phyloP scores from a whole-genome alignment of 2,888 invertebrate genomes.

The Drosophila melanosoma region DNA sequence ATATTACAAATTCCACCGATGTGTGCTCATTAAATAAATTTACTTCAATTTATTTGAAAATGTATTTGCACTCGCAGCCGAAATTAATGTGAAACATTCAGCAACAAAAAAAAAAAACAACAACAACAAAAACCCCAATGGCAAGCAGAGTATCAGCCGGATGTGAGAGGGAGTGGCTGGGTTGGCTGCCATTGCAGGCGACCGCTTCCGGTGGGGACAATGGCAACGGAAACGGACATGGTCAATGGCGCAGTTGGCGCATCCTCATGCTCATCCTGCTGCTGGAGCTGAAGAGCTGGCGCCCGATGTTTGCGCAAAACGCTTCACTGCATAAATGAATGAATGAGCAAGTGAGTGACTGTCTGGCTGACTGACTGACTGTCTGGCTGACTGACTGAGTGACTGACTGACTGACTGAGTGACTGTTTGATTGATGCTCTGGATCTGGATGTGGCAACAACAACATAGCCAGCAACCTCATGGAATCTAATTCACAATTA shows the following conservation, averaged over 20 bases:
- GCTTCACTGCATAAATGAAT: conserved; percentile 71
- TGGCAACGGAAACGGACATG: conserved; percentile 65
- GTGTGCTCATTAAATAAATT: conserved; percentile 70
- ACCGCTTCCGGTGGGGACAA: conserved; percentile 57
- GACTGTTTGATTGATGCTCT: conserved; percentile 35
- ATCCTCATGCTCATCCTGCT: conserved; percentile 34
- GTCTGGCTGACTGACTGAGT: conserved; percentile 35
- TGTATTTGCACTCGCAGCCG: conserved; percentile 82
- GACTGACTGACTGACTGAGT: conserved; percentile 32
- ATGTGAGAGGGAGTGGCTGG: conserved; percentile 17
- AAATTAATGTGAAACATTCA: conserved; percentile 82
- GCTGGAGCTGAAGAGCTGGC: conserved; percentile 19
- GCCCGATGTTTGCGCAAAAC: conserved; percentile 60
- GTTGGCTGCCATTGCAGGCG: conserved; percentile 33
- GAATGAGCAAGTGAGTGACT: conserved; percentile 49
- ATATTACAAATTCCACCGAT: conserved; percentile 64
- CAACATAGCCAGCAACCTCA: conserved; percentile 60
- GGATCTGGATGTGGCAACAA: conserved; percentile 26
- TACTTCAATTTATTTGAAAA: conserved; percentile 81
- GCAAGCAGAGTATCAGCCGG: conserved; percentile 23
- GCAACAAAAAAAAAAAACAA: conserved; percentile 38
- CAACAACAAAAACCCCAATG: conserved; percentile 45
- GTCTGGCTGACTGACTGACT: conserved; percentile 34
- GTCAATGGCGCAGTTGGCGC: conserved; percentile 54
- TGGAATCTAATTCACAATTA: conserved; percentile 84